Evolutionary conservation across 2,888 invertebrate genomes (phyloP), one percentile per base, ranked within the genome.

Genomic region (Andrena trimmerana): DNA sequence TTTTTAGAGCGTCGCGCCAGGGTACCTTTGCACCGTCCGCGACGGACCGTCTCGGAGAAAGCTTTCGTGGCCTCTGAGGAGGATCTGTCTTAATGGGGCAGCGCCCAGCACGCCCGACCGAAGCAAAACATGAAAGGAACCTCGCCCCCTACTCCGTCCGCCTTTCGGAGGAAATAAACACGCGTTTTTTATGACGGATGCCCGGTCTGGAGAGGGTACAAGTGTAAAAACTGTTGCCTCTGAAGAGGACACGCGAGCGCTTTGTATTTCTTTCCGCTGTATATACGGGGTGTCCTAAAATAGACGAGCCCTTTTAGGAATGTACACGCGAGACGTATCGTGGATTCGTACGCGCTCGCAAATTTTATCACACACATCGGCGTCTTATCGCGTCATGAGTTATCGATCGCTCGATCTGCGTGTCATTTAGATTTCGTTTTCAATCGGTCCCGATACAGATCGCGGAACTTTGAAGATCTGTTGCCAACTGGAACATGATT

Each of bases 1-100:
- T 63, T 76, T 72, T 68, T 71, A 71, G 57, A 31, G 27, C 62
- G 36, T 66, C 42, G n/a, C 67, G 62, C 42, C 42, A 3, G 2
- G 42, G 13, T 42, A 42, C 48, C 7, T 24, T 62, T 66, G 48
- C 70, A 48, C 42, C 42, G 42, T 42, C 42, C 16, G 42, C 42
- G 42, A 42, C 13, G 42, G 16, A 42, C 13, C 42, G 42, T 42
- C 42, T 5, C 42, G 42, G 42, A 5, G 42, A 42, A 42, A 42
- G 42, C 42, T 42, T 42, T 42, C 42, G 13, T 5, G 16, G 42
- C 42, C 42, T 42, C 16, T 16, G 42, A 42, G 42, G 16, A 42
- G 42, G 66, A 16, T 67, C 27, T 24, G n/a, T 57, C 1, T 63
- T 63, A 63, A 63, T 36, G 42, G 33, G 42, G 36, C 63, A 20